Base-by-base conservation (phyloP, 2,888 invertebrate species). In the Gastracanthus pulcherrimus region DNA sequence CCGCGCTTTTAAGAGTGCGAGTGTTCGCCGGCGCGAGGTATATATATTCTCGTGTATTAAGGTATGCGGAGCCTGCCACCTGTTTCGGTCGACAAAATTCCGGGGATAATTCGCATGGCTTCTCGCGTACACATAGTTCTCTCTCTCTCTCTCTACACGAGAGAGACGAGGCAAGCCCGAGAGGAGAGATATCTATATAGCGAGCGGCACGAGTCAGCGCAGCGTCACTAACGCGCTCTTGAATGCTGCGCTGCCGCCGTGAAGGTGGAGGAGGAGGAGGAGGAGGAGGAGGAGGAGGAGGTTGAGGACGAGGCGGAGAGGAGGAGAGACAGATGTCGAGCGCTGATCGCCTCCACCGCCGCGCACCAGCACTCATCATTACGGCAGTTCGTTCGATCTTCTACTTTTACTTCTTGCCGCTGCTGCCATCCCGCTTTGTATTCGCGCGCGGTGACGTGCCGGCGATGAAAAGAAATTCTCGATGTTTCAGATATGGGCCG, bases 31-130 rank as follows among this genome's bases (percentile, higher is more conserved):
- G 13, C 31, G 23, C 23, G 9, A 19, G 5, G 6, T 26, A 11
- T 23, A 26, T 13, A 26, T 26, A 55, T 55, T 11, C 11, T 11
- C 11, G 34, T 19, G 19, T 11, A 36, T 19, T 2, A 38, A 66
- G 48, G 41, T 38, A 69, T 34, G 55, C 69, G 34, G 26, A 41
- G 23, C 62, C 16, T 71, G 64, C 78, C 78, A 78, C 78, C 78
- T 79, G 79, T 66, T 79, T 66, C 38, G 58, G 41, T 31, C 72
- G 51, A 11, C 72, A 55, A 79, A 64, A 79, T 79, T 79, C 72
- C 66, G 7, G 34, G n/a, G 51, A 79, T 79, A 67, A 72, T 72
- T 79, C 66, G 41, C 64, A 58, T 55, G 58, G 66, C 66, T 71
- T 51, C 36, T 29, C 51, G 36, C 19, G 48, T 19, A 16, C 48